Evolutionary conservation across 2,113 vertebrate species (phyloP).

Genomic region (Indri indri): DNA sequence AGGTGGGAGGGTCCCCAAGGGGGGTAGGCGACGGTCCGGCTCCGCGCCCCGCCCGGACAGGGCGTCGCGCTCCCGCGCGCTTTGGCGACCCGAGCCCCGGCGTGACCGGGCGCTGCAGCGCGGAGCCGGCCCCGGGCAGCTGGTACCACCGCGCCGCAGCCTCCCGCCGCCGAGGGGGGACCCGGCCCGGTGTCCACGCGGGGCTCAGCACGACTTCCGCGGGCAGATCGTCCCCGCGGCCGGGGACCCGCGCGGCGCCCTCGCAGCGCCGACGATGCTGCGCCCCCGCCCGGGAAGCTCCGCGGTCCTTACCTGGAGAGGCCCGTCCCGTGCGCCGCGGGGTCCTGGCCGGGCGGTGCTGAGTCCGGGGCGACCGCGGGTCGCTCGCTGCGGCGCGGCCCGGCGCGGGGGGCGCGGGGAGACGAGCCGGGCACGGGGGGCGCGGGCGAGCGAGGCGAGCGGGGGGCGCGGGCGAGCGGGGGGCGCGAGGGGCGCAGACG

Average conservation of each 20-base stretch:
- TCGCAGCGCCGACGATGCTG: neutral
- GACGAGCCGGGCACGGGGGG: too few relatives aligned
- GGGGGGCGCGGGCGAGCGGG: too few relatives aligned
- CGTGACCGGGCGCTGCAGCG: neutral
- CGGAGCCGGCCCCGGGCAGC: neutral
- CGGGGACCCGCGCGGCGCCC: neutral
- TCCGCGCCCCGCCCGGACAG: neutral
- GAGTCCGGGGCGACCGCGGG: neutral
- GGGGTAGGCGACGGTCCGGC: neutral
- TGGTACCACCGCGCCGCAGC: neutral
- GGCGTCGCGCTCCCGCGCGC: neutral
- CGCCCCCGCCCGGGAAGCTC: neutral
- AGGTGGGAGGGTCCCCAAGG: neutral
- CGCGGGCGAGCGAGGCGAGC: neutral
- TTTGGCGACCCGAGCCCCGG: neutral
- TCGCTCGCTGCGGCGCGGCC: neutral
- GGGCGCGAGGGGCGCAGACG: neutral
- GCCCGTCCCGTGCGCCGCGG: neutral
- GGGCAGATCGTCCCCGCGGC: neutral
- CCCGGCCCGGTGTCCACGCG: neutral
- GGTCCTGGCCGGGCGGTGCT: neutral
- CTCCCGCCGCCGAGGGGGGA: neutral
- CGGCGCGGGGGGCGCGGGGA: neutral
- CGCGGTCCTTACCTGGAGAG: conserved; percentile 52
- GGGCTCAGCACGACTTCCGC: neutral